Evolutionary conservation across 2,113 vertebrate species (phyloP).

Genomic region (Zosterops japonicus): DNA sequence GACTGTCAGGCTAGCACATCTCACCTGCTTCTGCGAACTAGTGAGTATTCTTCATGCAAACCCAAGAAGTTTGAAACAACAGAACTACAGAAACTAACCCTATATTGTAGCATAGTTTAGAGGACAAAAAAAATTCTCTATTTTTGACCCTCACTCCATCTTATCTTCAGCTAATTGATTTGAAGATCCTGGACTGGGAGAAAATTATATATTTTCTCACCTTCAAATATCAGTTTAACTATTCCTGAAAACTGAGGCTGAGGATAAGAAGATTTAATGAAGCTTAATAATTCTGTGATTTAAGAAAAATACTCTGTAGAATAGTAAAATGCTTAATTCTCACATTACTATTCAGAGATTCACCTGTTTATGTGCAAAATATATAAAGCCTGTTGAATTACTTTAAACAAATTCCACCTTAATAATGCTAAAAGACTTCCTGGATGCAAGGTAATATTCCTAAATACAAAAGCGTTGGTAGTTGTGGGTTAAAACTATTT

Average conservation of each 20-base stretch:
- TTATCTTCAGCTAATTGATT: neutral
- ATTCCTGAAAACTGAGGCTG: neutral
- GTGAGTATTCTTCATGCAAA: neutral
- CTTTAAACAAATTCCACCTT: neutral
- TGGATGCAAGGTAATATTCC: neutral
- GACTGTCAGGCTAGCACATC: accelerated
- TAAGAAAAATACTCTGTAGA: neutral
- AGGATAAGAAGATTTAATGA: neutral
- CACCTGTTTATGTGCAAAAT: neutral
- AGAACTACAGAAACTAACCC: neutral
- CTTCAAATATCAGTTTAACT: neutral
- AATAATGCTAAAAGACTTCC: neutral
- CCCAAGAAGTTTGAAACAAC: neutral
- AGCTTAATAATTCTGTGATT: neutral
- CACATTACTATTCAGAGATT: neutral
- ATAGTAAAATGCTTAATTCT: neutral
- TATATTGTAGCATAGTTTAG: neutral
- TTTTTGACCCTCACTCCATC: neutral
- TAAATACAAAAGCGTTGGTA: neutral
- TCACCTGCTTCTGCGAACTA: neutral
- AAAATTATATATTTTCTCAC: neutral
- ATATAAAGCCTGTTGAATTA: neutral
- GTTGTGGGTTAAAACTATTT: neutral
- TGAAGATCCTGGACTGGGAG: neutral
- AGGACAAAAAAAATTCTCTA: neutral